phyloP scores from a whole-genome alignment of 37 sponge, comb jelly and placozoan genomes.

The Crambe crambe region DNA sequence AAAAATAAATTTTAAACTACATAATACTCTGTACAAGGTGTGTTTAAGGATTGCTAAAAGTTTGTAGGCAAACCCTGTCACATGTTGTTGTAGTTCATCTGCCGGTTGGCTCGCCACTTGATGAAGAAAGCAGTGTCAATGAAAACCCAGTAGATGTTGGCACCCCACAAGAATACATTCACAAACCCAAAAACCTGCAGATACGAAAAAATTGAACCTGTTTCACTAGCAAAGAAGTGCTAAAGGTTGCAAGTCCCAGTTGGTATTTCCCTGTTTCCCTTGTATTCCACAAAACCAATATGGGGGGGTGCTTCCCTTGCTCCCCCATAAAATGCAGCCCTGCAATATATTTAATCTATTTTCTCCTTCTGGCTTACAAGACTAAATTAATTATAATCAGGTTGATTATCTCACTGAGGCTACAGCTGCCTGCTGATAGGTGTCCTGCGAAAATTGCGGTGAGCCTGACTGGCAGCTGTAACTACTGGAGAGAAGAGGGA shows the following conservation, averaged over 20 bases:
- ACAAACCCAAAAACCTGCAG: conserved; percentile 64
- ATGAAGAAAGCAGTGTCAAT: conserved; percentile 65
- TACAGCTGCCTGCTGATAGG: conserved; percentile 45
- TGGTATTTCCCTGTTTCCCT: no score
- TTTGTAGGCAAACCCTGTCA: no score
- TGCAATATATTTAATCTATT: no score
- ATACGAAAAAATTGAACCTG: neutral
- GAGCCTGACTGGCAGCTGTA: neutral
- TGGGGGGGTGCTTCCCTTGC: neutral
- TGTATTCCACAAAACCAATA: neutral
- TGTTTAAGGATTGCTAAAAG: no score
- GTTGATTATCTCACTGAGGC: conserved; percentile 15
- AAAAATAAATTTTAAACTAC: no score
- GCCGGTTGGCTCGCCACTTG: conserved; percentile 42
- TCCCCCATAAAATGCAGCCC: no score
- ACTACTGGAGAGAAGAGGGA: neutral
- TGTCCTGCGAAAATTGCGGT: neutral
- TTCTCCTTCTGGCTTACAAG: no score
- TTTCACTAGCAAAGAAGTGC: neutral
- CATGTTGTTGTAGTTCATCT: no score
- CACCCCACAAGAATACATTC: conserved; percentile 45
- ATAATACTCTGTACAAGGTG: no score
- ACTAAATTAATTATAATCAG: neutral
- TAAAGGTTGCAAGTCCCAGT: neutral
- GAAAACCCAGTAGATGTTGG: conserved; percentile 71